These are phyloP conservation scores for Gorsachius goisagi DNA, from an alignment of 2,113 vertebrate genomes.

Conservation along the genomic window DNA sequence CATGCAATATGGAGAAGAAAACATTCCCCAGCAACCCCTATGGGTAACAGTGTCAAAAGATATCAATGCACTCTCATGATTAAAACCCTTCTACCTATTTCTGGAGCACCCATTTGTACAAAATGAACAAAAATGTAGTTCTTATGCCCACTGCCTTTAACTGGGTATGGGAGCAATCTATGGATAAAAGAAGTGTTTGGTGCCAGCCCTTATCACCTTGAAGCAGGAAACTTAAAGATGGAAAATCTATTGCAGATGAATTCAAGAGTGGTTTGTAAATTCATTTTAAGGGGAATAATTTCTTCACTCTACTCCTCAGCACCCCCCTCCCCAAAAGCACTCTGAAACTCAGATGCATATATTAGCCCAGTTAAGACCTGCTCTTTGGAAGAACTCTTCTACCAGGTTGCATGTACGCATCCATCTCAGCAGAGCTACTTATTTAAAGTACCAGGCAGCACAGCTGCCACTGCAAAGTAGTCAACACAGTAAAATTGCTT, in stretches of 20 bases:
- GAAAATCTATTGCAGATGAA: background rate
- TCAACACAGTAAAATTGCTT: background rate
- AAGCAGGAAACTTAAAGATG: background rate
- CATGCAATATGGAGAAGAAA: background rate
- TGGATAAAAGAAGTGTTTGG: background rate
- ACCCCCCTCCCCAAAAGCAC: background rate
- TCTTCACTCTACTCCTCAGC: background rate
- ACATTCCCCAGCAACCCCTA: background rate
- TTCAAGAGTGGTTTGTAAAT: background rate
- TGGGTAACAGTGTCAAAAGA: background rate
- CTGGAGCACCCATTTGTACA: background rate
- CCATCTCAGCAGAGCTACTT: background rate
- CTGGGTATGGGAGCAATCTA: background rate
- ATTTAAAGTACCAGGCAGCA: background rate
- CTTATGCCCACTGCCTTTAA: background rate
- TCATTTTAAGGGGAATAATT: background rate
- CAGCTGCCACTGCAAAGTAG: background rate
- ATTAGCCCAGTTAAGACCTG: background rate
- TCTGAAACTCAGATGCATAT: background rate
- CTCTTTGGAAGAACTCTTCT: background rate
- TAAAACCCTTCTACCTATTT: background rate
- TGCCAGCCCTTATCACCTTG: background rate
- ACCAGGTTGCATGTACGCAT: background rate
- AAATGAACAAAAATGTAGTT: background rate
- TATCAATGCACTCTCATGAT: background rate